A percentile compares a stretch with the other conserved stretches of the same genome.
Evolutionary conservation across 1,140 invertebrate genomes (phyloP).

Genomic region (Zaprionus taronus): DNA sequence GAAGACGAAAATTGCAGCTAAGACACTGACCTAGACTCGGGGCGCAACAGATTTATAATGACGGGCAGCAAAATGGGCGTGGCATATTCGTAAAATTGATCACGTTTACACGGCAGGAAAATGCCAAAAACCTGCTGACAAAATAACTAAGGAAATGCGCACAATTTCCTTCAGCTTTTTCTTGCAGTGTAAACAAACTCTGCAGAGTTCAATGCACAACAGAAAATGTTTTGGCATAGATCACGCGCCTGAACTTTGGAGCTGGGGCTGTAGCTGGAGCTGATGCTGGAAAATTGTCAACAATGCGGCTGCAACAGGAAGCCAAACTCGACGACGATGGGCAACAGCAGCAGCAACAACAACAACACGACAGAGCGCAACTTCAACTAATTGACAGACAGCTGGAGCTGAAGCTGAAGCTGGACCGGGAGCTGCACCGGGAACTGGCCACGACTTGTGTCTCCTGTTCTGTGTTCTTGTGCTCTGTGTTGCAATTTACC

Average conservation of each 20-base stretch:
- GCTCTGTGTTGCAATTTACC: conserved; percentile 52
- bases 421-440: neutral
- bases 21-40: conserved; percentile 80
- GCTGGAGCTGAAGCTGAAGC: conserved; percentile 35
- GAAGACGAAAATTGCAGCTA: conserved; percentile 69
- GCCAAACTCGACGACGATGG: conserved; percentile 18
- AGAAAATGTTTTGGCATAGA: conserved; percentile 42
- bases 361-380: conserved; percentile 55
- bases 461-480: conserved; percentile 17
- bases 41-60: conserved; percentile 65
- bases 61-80: conserved; percentile 42
- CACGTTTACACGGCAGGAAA: conserved; percentile 13
- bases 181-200: neutral
- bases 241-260: conserved; percentile 44
- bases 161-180: neutral
- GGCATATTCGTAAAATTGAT: conserved; percentile 37
- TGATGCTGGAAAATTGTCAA: conserved; percentile 63
- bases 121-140: neutral
- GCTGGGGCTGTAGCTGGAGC: neutral
- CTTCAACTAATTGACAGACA: conserved; percentile 80
- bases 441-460: conserved; percentile 32
- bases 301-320: conserved; percentile 54
- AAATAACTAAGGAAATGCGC: neutral
- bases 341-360: conserved; percentile 30
- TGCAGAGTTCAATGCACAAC: conserved; percentile 42